Evolutionary conservation across 92 coral and sea anemone genomes (phyloP).

Genomic region (Siderastrea siderea): DNA sequence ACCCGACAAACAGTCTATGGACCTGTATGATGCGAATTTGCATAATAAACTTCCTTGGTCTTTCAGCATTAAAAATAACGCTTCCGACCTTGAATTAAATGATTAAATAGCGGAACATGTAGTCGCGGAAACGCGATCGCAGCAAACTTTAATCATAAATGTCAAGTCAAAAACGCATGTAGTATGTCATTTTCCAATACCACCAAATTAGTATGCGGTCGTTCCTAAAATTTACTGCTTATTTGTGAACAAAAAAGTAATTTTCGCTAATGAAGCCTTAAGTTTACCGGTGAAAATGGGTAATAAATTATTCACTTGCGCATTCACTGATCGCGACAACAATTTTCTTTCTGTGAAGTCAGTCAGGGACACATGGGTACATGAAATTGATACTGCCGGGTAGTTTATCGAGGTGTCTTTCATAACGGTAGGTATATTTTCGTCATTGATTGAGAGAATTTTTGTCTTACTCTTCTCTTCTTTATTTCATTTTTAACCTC

Average conservation of each 20-base stretch:
- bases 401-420: neutral
- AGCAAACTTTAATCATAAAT: neutral
- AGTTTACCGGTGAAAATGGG: neutral
- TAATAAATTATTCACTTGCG: neutral
- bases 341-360: neutral
- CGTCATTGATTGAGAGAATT: neutral
- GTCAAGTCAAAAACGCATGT: neutral
- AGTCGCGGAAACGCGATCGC: neutral
- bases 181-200: neutral
- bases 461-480: neutral
- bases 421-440: neutral
- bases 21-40: neutral
- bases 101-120: neutral
- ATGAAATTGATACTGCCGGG: neutral
- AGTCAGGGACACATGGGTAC: neutral
- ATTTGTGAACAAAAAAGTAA: conserved; percentile 2
- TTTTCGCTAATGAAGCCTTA: conserved; percentile 13
- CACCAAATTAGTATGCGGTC: neutral
- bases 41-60: neutral
- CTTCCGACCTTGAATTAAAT: conserved; percentile 4
- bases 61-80: neutral
- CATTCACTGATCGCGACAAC: neutral
- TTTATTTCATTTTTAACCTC: neutral
- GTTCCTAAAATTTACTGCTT: neutral
- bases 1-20: neutral